Evolutionary conservation across 2,797 vertebrate genomes (phyloP).

Genomic region (Rhincodon typus): DNA sequence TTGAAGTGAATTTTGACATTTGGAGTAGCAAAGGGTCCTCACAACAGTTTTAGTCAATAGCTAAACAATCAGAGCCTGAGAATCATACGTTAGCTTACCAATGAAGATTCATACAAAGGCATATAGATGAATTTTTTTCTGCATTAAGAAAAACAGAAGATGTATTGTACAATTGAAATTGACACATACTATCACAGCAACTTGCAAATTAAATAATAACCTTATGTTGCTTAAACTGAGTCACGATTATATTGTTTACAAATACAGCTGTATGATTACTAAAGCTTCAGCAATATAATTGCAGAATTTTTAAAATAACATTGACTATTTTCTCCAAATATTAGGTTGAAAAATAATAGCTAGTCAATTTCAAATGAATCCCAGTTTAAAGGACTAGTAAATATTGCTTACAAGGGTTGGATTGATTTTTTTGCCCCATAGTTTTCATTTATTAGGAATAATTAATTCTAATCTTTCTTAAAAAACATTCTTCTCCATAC

Average conservation of each 20-base stretch:
- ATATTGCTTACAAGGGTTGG: background rate
- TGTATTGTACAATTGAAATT: constrained; percentile 12
- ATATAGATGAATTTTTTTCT: constrained; percentile 29
- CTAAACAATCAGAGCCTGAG: constrained; percentile 8
- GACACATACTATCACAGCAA: constrained; percentile 6
- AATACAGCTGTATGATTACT: background rate
- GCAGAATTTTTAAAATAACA: background rate
- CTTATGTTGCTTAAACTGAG: background rate
- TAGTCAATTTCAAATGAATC: background rate
- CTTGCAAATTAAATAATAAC: constrained; percentile 15
- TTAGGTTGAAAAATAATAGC: background rate
- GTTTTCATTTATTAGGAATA: background rate
- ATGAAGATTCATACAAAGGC: background rate
- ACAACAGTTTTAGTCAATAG: background rate
- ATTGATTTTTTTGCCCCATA: background rate
- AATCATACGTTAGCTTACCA: background rate
- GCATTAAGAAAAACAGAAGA: background rate
- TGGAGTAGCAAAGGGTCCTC: background rate
- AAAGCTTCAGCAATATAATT: background rate
- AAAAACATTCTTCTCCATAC: background rate
- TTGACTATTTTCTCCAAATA: background rate
- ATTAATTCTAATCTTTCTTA: constrained; percentile 28
- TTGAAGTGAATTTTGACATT: background rate
- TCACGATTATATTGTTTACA: background rate
- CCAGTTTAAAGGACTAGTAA: background rate